Conservation (phyloP, 64 coral and sea anemone genomes). For the Montipora efflorescens region DNA sequence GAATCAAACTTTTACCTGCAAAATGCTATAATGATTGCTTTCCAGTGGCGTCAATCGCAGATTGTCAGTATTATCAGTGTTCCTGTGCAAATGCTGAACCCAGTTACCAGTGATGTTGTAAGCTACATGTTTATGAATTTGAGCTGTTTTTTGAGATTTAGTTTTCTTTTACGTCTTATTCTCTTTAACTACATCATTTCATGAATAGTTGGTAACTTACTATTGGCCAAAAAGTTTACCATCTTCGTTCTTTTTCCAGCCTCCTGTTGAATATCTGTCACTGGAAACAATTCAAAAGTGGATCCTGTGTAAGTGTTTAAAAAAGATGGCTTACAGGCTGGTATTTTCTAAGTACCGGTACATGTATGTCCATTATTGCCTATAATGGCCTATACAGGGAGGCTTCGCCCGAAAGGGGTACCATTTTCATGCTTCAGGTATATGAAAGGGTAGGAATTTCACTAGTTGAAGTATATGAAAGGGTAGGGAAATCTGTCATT, state of each 20-base stretch:
- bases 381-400: no score
- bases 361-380: no score
- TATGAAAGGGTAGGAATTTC: no score
- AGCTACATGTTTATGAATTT: neutral
- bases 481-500: no score
- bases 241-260: conserved; percentile 38
- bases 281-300: conserved; percentile 83
- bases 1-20: no score
- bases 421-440: no score
- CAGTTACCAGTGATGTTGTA: conserved; percentile 90
- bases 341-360: neutral
- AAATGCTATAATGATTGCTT: neutral
- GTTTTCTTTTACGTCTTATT: no score
- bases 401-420: no score
- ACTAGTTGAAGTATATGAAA: no score
- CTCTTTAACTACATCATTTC: no score
- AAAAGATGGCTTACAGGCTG: neutral
- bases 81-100: conserved; percentile 82
- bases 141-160: neutral
- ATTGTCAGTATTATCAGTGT: conserved; percentile 93
- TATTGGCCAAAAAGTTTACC: no score
- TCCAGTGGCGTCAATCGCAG: conserved; percentile 93
- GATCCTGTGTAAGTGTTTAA: conserved; percentile 86
- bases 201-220: no score
- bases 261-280: conserved; percentile 86